Evolutionary conservation across 2,888 invertebrate genomes (phyloP).

Genomic region (Lasioglossum oenotherae): DNA sequence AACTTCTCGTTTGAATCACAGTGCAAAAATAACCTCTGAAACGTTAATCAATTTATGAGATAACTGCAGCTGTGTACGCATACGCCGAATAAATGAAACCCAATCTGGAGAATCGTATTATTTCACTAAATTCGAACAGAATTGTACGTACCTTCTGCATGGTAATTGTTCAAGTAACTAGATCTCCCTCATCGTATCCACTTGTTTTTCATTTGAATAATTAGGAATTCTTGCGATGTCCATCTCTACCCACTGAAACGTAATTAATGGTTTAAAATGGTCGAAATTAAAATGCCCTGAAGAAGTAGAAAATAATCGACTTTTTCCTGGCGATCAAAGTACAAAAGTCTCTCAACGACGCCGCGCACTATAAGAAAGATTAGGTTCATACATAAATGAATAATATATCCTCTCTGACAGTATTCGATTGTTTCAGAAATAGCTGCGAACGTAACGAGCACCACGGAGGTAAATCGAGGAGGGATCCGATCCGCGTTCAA

Average conservation of each 20-base stretch:
- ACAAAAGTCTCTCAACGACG: background rate
- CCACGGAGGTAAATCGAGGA: background rate
- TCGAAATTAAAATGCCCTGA: background rate
- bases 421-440: background rate
- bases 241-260: background rate
- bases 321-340: background rate
- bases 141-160: background rate
- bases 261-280: background rate
- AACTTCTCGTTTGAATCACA: background rate
- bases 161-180: background rate
- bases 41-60: background rate
- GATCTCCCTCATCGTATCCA: background rate
- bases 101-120: background rate
- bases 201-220: background rate
- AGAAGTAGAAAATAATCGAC: background rate
- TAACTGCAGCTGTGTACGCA: too few species aligned
- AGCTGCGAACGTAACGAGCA: background rate
- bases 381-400: background rate
- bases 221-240: background rate
- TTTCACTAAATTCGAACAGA: background rate
- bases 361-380: background rate
- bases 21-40: background rate
- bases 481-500: slow-evolving; percentile 40
- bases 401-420: background rate
- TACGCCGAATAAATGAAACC: background rate